Conservation (phyloP, 2,797 vertebrate species). For the Micropoecilia bifurca region DNA sequence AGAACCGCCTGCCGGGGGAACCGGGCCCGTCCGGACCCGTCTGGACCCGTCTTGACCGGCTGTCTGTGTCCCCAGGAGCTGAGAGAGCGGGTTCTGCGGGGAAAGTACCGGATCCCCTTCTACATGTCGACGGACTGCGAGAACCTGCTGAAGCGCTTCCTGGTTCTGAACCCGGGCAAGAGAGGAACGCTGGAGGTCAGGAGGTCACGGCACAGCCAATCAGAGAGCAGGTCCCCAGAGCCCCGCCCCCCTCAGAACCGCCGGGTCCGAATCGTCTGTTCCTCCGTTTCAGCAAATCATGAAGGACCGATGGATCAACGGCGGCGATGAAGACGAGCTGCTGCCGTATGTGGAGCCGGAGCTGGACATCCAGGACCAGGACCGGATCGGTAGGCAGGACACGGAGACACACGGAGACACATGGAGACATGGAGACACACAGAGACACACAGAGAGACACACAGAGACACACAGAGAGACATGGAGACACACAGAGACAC, state of each 20-base stretch:
- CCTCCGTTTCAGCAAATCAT: slow-evolving; percentile 90
- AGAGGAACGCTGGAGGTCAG: slow-evolving; percentile 91
- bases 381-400: slow-evolving; percentile 86
- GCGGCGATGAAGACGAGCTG: slow-evolving; percentile 91
- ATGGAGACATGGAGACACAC: too few relatives aligned
- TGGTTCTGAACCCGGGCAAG: slow-evolving; percentile 92
- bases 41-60: not conserved
- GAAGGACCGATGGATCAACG: slow-evolving; percentile 95
- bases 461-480: too few relatives aligned
- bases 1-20: not conserved
- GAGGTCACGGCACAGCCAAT: not conserved
- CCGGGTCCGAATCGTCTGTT: not conserved
- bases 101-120: slow-evolving; percentile 92
- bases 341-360: slow-evolving; percentile 91
- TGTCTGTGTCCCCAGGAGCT: slow-evolving; percentile 80
- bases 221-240: too few relatives aligned
- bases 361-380: slow-evolving; percentile 90
- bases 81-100: slow-evolving; percentile 89
- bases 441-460: too few relatives aligned
- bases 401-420: not conserved
- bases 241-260: not conserved
- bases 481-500: slow-evolving; percentile 7
- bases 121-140: slow-evolving; percentile 96
- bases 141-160: slow-evolving; percentile 92
- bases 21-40: not conserved